Evolutionary conservation across 2,113 vertebrate species (phyloP).

Genomic region (Cephalophus harveyi): DNA sequence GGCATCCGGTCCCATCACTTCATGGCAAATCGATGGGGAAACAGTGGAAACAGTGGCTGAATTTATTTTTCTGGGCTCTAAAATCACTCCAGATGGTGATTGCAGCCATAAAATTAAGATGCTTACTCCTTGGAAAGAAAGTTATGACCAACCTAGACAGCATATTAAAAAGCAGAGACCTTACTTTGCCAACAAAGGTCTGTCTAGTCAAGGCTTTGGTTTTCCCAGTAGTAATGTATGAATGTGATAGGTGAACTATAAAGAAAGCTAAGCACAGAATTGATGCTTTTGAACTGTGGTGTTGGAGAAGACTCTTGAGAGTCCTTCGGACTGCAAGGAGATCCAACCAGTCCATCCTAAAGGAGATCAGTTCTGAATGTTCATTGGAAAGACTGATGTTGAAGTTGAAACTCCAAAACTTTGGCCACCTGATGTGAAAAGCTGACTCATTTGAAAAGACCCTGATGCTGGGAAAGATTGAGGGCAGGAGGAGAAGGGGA

Average conservation of each 20-base stretch:
- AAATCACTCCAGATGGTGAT: no score
- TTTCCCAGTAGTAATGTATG: background rate
- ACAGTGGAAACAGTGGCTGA: no score
- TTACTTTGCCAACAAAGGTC: no score
- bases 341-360: background rate
- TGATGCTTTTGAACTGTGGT: background rate
- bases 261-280: background rate
- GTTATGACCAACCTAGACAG: no score
- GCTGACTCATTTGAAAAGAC: background rate
- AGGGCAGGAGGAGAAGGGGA: background rate
- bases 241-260: background rate
- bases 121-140: no score
- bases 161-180: no score
- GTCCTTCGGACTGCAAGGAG: background rate
- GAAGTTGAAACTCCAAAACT: background rate
- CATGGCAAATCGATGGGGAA: no score
- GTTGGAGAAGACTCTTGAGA: background rate
- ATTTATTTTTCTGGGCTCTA: no score
- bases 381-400: background rate
- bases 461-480: background rate
- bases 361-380: background rate
- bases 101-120: no score
- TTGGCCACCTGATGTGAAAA: background rate
- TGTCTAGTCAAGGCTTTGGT: background rate
- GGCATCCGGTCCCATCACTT: no score